These are phyloP conservation scores for Ferdinandea cuprea DNA, from an alignment of 2,888 invertebrate genomes.

Conservation along the genomic window DNA sequence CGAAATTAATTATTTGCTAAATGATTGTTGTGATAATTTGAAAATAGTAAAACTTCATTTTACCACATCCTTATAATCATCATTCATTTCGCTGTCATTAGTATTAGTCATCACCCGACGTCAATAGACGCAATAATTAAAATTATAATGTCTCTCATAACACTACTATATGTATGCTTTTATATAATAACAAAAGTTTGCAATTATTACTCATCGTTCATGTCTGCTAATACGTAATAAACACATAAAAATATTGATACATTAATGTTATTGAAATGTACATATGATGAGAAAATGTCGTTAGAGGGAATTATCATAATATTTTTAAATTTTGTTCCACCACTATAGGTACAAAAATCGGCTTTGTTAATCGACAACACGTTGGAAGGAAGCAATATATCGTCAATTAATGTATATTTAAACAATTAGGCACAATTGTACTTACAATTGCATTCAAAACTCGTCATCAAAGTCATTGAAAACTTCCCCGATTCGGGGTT, in stretches of 20 bases:
- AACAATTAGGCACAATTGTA: conserved; percentile 66
- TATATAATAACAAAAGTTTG: conserved; percentile 40
- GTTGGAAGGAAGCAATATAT: conserved; percentile 62
- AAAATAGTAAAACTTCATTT: background rate
- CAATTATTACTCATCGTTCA: conserved; percentile 41
- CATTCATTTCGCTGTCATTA: conserved; percentile 50
- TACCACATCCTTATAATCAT: conserved; percentile 11
- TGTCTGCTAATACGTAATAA: conserved; percentile 20
- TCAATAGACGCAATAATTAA: conserved; percentile 29
- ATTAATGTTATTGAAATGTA: conserved; percentile 49
- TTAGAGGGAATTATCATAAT: conserved; percentile 53
- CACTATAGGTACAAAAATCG: conserved; percentile 65
- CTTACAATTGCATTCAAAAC: conserved; percentile 59
- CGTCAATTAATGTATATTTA: conserved; percentile 61
- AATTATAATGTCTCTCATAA: conserved; percentile 34
- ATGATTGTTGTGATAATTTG: too few species aligned
- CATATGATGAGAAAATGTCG: conserved; percentile 46
- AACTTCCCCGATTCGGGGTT: conserved; percentile 46
- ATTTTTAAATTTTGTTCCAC: conserved; percentile 70
- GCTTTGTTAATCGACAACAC: conserved; percentile 52
- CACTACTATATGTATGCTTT: conserved; percentile 5
- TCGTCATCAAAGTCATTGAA: conserved; percentile 46
- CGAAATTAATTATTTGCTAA: too few species aligned
- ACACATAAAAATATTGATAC: conserved; percentile 16
- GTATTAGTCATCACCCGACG: conserved; percentile 60